Conservation (phyloP, 2,797 vertebrate genomes). For the Chaetophractus vellerosus region DNA sequence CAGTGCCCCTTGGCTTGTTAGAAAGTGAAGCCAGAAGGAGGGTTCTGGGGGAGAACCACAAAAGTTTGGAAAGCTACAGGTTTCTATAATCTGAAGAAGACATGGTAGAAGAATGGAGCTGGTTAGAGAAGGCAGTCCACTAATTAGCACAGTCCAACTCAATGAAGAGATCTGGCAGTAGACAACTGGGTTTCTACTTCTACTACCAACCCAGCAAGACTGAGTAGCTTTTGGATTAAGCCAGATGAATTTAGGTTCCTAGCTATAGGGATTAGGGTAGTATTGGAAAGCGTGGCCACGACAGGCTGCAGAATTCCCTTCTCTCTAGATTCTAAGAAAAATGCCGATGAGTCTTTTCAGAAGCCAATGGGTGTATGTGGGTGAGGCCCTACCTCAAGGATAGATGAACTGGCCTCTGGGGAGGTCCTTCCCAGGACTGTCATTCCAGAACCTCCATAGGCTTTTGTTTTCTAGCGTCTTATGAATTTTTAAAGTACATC, state of each 20-base stretch:
- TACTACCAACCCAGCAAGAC: neutral
- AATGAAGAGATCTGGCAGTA: neutral
- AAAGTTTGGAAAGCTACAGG: neutral
- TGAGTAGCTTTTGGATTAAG: neutral
- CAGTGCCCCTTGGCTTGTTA: neutral
- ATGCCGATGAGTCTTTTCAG: neutral
- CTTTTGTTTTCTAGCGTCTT: neutral
- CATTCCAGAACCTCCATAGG: neutral
- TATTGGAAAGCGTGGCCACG: neutral
- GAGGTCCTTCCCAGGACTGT: neutral
- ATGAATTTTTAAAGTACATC: neutral
- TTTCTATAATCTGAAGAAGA: neutral
- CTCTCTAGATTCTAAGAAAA: neutral
- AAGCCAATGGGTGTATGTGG: neutral
- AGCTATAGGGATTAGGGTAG: neutral
- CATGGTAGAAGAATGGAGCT: neutral
- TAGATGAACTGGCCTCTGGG: neutral
- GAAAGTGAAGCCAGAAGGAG: neutral
- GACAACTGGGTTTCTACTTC: neutral
- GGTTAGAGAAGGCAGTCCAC: neutral
- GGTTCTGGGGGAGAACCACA: neutral
- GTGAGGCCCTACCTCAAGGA: neutral
- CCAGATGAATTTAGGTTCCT: neutral
- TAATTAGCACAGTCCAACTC: neutral
- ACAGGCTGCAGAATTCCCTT: neutral